Conservation (phyloP, 2,797 vertebrate genomes). For the Neosilurus hyrtlii region DNA sequence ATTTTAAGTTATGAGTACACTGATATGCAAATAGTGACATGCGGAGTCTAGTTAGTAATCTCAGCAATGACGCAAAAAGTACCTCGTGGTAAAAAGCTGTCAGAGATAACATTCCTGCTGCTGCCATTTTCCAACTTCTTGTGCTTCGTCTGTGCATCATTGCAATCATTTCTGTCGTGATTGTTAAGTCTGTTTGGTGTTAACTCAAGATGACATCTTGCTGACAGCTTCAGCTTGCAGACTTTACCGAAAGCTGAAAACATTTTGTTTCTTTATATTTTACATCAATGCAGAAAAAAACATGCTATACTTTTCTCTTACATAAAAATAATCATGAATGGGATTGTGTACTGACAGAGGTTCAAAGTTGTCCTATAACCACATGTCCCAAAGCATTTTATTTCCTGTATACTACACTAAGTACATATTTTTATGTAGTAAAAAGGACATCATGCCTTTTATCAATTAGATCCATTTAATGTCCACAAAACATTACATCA, state of each 20-base stretch:
- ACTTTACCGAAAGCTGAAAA: too few species aligned
- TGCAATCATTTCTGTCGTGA: too few species aligned
- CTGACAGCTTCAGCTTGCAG: background rate
- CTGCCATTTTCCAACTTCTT: too few species aligned
- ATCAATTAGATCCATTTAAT: background rate
- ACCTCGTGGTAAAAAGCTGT: background rate
- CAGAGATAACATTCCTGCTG: background rate
- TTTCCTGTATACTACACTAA: background rate
- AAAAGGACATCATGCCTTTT: background rate
- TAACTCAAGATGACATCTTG: background rate
- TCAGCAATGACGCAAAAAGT: background rate
- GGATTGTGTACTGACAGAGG: background rate
- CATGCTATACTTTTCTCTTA: background rate
- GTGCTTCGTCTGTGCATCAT: too few species aligned
- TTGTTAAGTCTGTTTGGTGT: too few species aligned
- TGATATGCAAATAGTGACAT: too few species aligned
- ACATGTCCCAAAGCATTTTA: background rate
- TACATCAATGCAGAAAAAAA: background rate
- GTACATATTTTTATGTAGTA: background rate
- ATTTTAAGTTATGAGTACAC: too few species aligned
- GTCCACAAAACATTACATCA: background rate
- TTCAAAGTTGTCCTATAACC: background rate
- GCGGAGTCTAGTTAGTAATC: too few species aligned
- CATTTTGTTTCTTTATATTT: background rate
- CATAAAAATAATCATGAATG: background rate